A percentile compares a stretch with the other conserved stretches of the same genome.
Evolutionary conservation across 2,888 invertebrate genomes (phyloP).

Genomic region (Rhagonycha fulva): DNA sequence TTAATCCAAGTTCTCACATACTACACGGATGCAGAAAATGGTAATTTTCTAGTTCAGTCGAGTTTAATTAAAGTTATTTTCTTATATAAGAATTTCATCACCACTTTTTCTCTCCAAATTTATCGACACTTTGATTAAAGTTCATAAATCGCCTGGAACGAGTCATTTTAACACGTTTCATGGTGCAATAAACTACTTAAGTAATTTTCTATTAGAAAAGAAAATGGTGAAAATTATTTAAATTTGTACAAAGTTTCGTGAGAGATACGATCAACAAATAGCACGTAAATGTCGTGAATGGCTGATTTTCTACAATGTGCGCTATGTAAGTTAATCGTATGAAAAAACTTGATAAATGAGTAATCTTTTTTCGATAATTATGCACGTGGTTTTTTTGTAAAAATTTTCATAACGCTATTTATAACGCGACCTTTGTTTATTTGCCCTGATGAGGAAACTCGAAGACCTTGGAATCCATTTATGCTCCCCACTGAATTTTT

Average conservation of each 20-base stretch:
- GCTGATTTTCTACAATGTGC: not conserved
- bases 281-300: not conserved
- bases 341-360: not conserved
- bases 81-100: not conserved
- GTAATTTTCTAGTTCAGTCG: not conserved
- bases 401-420: too few relatives aligned
- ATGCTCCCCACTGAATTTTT: too few relatives aligned
- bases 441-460: too few relatives aligned
- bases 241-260: not conserved
- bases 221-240: not conserved
- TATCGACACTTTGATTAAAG: not conserved
- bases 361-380: not conserved
- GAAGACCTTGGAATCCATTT: too few relatives aligned
- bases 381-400: not conserved
- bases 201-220: not conserved
- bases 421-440: too few relatives aligned
- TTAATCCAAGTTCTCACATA: not conserved
- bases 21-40: not conserved
- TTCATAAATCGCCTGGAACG: not conserved
- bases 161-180: not conserved
- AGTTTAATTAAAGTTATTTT: not conserved
- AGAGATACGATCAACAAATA: not conserved
- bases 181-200: not conserved
- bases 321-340: not conserved
- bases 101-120: not conserved